Evolutionary conservation across 2,113 vertebrate species (phyloP), one percentile per base, ranked within the genome.

Genomic region (Acrocephalus arundinaceus): DNA sequence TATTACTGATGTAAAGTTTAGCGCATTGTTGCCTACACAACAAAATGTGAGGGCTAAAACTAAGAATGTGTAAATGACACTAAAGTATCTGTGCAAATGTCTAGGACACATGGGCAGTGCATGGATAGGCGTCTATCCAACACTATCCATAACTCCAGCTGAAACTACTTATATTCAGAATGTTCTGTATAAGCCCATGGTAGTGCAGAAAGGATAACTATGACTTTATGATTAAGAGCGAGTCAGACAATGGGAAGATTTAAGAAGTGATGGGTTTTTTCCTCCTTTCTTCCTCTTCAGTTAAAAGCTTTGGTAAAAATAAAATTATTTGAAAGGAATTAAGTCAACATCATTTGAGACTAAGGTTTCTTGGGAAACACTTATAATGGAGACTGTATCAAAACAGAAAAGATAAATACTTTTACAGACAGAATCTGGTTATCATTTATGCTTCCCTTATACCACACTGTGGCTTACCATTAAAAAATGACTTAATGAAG

Each of bases 351-450:
- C 6, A 51, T 51, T 79, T 2, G 4, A 79, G 74, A 71, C 37
- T 62, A 85, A 92, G 91, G 13, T 52, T 83, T 68, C 30, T 81
- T 70, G 21, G 25, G 74, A 30, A 80, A 78, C 30, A 33, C 15
- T 83, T 21, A 62, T 23, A 79, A 39, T 4, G 6, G 71, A 81
- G 59, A 87, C 48, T 87, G 22, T 19, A 90, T 71, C 48, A 83
- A 86, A 94, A 37, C 7, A 62, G 51, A 86, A 94, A 30, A 66
- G 28, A 72, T 35, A 71, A 73, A 76, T 70, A 31, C 18, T 81
- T 90, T 96, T 92, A 59, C 30, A 90, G 67, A 49, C 22, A 45
- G 10, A 88, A 90, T 77, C 52, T 89, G 72, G 30, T 90, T 90
- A 90, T 74, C 33, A 48, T 86, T 67, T 88, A 10, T 61, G 62